phyloP scores from a whole-genome alignment of 2,113 vertebrate genomes.

The Pluvialis apricaria region DNA sequence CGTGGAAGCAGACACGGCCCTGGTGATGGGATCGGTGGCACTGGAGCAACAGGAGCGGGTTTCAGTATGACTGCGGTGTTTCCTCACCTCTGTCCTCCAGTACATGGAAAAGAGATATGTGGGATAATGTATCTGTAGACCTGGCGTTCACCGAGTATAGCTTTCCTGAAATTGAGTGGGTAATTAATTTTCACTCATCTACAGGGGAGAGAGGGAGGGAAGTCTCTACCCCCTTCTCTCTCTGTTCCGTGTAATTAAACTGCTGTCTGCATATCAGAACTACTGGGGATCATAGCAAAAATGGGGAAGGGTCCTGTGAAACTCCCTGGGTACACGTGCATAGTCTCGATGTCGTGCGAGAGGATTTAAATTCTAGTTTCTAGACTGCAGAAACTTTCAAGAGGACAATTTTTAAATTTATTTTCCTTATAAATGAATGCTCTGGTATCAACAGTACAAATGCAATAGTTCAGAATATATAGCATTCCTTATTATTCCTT shows the following conservation, averaged over 20 bases:
- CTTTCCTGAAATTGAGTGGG: rapidly evolving
- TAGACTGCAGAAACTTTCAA: not conserved
- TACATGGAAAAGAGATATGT: rapidly evolving
- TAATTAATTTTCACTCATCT: rapidly evolving
- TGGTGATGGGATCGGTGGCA: not conserved
- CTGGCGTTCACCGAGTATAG: not conserved
- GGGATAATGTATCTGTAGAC: rapidly evolving
- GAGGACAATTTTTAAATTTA: not conserved
- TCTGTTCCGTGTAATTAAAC: rapidly evolving
- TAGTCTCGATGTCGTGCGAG: rapidly evolving
- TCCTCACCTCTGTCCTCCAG: rapidly evolving
- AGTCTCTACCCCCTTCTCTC: rapidly evolving
- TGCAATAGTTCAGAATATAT: rapidly evolving
- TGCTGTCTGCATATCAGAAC: rapidly evolving
- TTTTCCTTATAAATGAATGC: not conserved
- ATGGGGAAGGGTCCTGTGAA: too few species aligned
- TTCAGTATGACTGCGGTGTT: rapidly evolving
- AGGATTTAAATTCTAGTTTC: not conserved
- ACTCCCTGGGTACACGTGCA: rapidly evolving
- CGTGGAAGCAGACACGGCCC: rapidly evolving
- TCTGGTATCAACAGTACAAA: rapidly evolving
- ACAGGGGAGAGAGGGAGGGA: not conserved
- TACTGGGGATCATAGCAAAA: rapidly evolving
- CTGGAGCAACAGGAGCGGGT: rapidly evolving
- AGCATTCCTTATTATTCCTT: not conserved